Percentiles rank a stretch among this genome's conserved stretches.
Conservation (phyloP, 2,797 vertebrate genomes). For the Pseudochirops cupreus region DNA sequence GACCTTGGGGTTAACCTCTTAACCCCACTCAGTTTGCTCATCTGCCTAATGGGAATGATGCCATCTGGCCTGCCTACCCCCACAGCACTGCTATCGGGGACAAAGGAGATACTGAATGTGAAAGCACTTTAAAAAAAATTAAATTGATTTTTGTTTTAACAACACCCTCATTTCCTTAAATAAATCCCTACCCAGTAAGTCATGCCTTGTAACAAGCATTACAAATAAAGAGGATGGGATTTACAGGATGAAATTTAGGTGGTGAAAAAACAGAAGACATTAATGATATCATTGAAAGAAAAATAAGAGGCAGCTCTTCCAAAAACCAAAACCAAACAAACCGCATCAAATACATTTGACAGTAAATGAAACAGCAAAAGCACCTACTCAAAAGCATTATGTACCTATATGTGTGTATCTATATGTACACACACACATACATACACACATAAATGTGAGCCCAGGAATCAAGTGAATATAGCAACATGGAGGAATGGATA, state of each 20-base stretch:
- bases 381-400: not conserved
- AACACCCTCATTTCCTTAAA: not conserved
- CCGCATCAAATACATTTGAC: not conserved
- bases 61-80: not conserved
- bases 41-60: not conserved
- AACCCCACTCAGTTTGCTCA: conserved; percentile 7
- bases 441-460: not conserved
- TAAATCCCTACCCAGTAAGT: not conserved
- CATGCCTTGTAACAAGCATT: not conserved
- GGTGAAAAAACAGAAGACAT: not conserved
- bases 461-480: not conserved
- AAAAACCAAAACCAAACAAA: not conserved
- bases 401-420: not conserved
- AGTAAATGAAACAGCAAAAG: not conserved
- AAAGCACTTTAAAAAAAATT: not conserved
- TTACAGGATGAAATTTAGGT: not conserved
- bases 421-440: no score
- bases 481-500: not conserved
- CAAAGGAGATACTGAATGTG: not conserved
- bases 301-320: not conserved
- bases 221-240: not conserved
- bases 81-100: not conserved
- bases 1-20: not conserved
- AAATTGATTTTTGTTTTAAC: not conserved
- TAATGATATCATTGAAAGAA: not conserved